Evolutionary conservation across 2,888 invertebrate genomes (phyloP).

Genomic region (Idaea biselata): DNA sequence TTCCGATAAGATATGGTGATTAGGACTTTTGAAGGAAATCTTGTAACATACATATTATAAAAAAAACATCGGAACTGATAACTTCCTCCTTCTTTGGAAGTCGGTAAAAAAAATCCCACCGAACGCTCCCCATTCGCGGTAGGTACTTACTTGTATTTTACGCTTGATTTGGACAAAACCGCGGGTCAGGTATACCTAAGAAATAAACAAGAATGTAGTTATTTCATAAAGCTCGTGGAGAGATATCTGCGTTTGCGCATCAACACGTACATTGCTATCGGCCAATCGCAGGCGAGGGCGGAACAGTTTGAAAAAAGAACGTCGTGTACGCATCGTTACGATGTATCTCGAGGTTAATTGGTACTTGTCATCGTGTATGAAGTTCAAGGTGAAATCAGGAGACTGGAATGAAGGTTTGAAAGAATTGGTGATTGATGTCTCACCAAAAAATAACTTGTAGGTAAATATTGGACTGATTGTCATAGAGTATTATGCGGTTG

Average conservation of each 20-base stretch:
- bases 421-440: not conserved
- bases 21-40: too few relatives aligned
- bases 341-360: slow-evolving; percentile 36
- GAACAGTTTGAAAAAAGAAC: slow-evolving; percentile 49
- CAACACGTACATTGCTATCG: slow-evolving; percentile 45
- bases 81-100: too few relatives aligned
- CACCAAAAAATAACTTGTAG: too few relatives aligned
- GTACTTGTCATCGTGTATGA: slow-evolving; percentile 29
- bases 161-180: not conserved
- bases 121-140: too few relatives aligned
- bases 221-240: slow-evolving; percentile 35
- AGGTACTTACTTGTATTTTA: too few relatives aligned
- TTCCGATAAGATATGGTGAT: too few relatives aligned
- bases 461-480: too few relatives aligned
- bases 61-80: too few relatives aligned
- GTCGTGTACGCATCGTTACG: slow-evolving; percentile 27
- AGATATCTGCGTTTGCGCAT: slow-evolving; percentile 43
- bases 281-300: slow-evolving; percentile 50
- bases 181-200: not conserved
- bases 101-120: too few relatives aligned
- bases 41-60: too few relatives aligned
- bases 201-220: slow-evolving; percentile 16
- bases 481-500: too few relatives aligned
- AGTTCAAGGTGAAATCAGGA: slow-evolving; percentile 7
- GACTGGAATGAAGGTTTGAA: not conserved